Base-by-base conservation (phyloP, 2,113 vertebrate genomes). In the Brienomyrus brachyistius region DNA sequence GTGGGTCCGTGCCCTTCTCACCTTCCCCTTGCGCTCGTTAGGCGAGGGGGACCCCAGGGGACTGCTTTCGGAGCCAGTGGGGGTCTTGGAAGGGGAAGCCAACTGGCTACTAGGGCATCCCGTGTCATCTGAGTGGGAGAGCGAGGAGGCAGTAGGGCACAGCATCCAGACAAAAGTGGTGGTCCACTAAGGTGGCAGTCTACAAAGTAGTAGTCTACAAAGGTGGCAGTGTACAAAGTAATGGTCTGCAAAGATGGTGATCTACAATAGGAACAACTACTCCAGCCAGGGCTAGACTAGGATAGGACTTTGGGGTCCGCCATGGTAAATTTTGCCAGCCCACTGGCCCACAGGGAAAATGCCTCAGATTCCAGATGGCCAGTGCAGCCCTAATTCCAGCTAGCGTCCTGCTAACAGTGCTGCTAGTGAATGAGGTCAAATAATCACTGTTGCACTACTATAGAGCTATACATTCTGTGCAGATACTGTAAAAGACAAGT, bases 61-160 rank as follows among this genome's bases (percentile, higher is more conserved):
- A 90, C 97, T 97, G 93, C 95, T 96, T 88, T 97, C 97, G 84
- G 97, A 95, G 93, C 97, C 97, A 91, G 98, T 96, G 88, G 97
- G 35, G 35, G 31, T 66, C 52, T 45, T 88, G 21, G 56, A 88
- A 59, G 98, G 97, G 93, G 98, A 98, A 90, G 97, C 97, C 70
- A 97, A 98, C 95, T 99, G 97, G 95, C 98, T 99, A 94, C 97
- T 97, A 48, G 98, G 98, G 94, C 98, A 99, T 91, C 98, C 98
- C 84, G 98, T 99, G 95, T 99, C 98, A 97, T 99, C 98, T 99
- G 95, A 92, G 94, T 88, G 94, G 82, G 87, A 88, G 35, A 62
- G 93, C 92, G 92, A 88, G 91, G 91, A 94, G 90, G 93, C 91
- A 94, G 90, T 94, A 87, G 92, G 66, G 92, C 93, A 93, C 92